Evolutionary conservation across 2,797 vertebrate species (phyloP), one percentile per base, ranked within the genome.

Genomic region (Acipenser transmontanus): DNA sequence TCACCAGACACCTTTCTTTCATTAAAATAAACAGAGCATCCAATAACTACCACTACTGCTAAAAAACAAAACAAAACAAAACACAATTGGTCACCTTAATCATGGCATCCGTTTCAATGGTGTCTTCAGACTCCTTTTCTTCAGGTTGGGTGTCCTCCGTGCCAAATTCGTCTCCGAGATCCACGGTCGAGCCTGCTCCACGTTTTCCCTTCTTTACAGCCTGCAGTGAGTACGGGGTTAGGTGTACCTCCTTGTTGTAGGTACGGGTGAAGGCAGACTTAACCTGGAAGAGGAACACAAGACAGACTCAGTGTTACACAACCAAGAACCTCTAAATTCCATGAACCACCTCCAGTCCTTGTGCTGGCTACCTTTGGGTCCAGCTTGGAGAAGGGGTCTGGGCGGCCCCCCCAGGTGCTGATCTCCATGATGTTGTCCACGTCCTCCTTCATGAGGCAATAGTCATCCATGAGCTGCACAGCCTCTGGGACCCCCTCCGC

Each of bases 361-460:
- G 34, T 34, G 2, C 34, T 34, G 34, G 34, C 75, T 80, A 98
- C 97, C 96, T 99, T 99, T 6, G 96, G 78, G 82, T 99, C 96
- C 77, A 99, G 82, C 79, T 87, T 93, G 72, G 95, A 93, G 74
- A 97, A 98, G 7, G 90, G 86, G 73, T 94, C 96, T 0, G 92
- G 78, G 66, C 90, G 90, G 60, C 94, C 92, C 0, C 92, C 95
- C 96, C 95, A 99, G 0, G 63, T 78, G 70, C 91, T 93, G 69
- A 95, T 87, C 83, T 99, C 97, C 94, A 98, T 97, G 61, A 99
- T 92, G 77, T 85, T 96, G 77, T 99, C 97, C 77, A 95, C 86
- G n/a, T 99, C 97, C 72, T 99, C 97, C 77, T 83, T 95, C 84
- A 95, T 77, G 74, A 99, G 87, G 81, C 92, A 86, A 72, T 99